Evolutionary conservation across 2,797 vertebrate species (phyloP).

Genomic region (Mormyrops attenuatus): DNA sequence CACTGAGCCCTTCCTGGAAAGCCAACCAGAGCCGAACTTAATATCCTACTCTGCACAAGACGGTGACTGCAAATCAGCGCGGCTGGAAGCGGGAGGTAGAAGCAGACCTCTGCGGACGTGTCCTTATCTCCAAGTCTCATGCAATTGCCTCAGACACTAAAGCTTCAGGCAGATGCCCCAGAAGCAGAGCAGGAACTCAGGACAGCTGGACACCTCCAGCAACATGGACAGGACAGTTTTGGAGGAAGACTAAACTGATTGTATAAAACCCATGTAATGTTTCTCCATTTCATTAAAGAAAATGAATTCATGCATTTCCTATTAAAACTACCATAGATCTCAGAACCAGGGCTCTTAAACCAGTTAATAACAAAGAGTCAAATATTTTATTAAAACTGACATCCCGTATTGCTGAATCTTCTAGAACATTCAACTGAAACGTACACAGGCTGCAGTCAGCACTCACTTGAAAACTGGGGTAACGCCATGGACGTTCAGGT

Average conservation of each 20-base stretch:
- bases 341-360: neutral
- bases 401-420: neutral
- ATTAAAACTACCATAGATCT: neutral
- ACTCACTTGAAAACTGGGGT: conserved; percentile 54
- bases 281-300: neutral
- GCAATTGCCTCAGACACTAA: neutral
- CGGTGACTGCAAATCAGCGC: neutral
- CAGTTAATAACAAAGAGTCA: neutral
- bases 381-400: neutral
- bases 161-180: neutral
- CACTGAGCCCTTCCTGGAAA: neutral
- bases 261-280: neutral
- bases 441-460: no score
- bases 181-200: neutral
- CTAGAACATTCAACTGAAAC: neutral
- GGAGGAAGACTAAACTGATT: neutral
- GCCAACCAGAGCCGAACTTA: neutral
- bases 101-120: neutral
- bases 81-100: neutral
- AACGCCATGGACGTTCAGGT: conserved; percentile 49
- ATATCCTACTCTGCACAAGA: neutral
- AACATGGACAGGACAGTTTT: neutral
- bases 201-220: neutral
- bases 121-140: neutral
- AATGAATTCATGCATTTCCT: neutral